Evolutionary conservation across 1,140 invertebrate genomes (phyloP).

Genomic region (Nebria ingens): DNA sequence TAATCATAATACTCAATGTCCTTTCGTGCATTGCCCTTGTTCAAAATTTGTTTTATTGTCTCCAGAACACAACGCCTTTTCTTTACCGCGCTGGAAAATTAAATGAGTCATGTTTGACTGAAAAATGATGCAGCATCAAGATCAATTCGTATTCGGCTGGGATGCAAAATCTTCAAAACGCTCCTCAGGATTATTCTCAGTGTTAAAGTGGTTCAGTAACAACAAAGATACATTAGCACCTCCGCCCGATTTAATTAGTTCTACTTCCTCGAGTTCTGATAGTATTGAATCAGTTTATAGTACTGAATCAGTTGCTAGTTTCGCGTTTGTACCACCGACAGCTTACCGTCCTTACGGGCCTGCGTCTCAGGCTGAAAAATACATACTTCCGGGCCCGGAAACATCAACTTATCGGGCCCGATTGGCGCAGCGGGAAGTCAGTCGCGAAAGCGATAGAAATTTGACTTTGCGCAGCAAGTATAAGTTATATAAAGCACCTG

Average conservation of each 20-base stretch:
- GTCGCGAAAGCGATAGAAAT: constrained; percentile 43
- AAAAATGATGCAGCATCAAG: neutral
- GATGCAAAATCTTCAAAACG: constrained; percentile 30
- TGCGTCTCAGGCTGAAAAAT: constrained; percentile 29
- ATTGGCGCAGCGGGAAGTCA: constrained; percentile 45
- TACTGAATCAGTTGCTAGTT: constrained; percentile 58
- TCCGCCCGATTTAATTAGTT: constrained; percentile 22
- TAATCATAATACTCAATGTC: neutral
- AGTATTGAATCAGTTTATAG: constrained; percentile 50
- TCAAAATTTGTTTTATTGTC: neutral
- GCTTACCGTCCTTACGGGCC: constrained; percentile 37
- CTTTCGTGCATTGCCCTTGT: neutral
- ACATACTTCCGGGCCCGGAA: constrained; percentile 38
- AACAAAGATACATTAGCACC: constrained; percentile 22
- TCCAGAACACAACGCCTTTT: neutral
- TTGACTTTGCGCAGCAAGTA: constrained; percentile 52
- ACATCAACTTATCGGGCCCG: constrained; percentile 50
- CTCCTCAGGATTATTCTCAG: constrained; percentile 38
- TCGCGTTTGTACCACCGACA: constrained; percentile 51
- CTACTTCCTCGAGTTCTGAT: constrained; percentile 34
- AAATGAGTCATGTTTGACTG: neutral
- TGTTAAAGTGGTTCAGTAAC: constrained; percentile 40
- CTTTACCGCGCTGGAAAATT: neutral
- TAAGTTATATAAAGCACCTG: constrained; percentile 32
- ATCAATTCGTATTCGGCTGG: constrained; percentile 20